Evolutionary conservation across 2,113 vertebrate species (phyloP), one percentile per base, ranked within the genome.

Genomic region (Bubo bubo): DNA sequence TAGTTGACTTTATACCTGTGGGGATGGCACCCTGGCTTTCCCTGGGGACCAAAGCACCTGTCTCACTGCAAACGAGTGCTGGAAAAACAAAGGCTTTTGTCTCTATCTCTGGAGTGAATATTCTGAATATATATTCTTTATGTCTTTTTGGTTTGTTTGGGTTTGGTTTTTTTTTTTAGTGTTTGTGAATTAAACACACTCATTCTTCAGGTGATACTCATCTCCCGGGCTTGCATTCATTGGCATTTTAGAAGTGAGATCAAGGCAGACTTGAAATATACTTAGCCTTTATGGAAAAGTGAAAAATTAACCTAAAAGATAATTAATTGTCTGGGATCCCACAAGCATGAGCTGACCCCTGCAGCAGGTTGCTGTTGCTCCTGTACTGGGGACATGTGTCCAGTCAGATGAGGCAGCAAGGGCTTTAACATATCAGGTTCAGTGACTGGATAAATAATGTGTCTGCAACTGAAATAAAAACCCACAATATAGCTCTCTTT

Each of bases 311-410:
- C 14, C 26, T 41, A 12, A 32, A 80, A 84, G 6, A 14, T 6
- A 49, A 47, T 56, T 7, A 34, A 8, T n/a, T 71, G 39, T 19
- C 45, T 47, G 55, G 14, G 22, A n/a, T 74, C 27, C 45, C 84
- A 27, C 14, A 58, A 9, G 41, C 1, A 1, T 27, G 68, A 52
- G 30, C 27, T 77, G 73, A 13, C 6, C 18, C n/a, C 8, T 16
- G 8, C 23, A 30, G 17, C 50, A 60, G 77, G 15, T n/a, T 62
- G 32, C 32, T 1, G 1, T n/a, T 22, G 13, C n/a, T 74, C 22
- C 43, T 0, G 0, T 45, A 23, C 7, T 3, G 8, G 41, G 45
- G 55, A 47, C 2, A 1, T 1, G 1, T 5, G 16, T 75, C 17
- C 1, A 3, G 18, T 76, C 76, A 55, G 80, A n/a, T 13, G 43